These are phyloP conservation scores for Diplosoma virens DNA, from an alignment of 23 tunicate genomes.

Conservation along the genomic window DNA sequence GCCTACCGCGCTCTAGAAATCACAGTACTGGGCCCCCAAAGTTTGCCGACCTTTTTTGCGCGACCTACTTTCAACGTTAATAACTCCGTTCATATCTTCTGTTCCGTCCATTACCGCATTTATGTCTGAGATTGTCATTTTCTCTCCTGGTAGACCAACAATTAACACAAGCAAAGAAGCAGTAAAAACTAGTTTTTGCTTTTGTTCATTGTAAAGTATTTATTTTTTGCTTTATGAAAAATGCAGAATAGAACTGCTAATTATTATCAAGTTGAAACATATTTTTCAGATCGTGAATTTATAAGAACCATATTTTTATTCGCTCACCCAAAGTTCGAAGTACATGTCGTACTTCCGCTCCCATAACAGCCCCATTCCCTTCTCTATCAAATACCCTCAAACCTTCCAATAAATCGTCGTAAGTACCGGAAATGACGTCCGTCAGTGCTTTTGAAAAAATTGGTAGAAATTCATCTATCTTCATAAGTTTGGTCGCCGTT, in stretches of 20 bases:
- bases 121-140: conserved; percentile 44
- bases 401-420: conserved; percentile 52
- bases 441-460: conserved; percentile 1
- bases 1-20: no score
- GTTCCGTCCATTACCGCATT: conserved; percentile 56
- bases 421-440: conserved; percentile 28
- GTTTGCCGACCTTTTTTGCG: no score
- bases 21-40: no score
- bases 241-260: background rate
- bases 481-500: conserved; percentile 12
- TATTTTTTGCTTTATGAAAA: background rate
- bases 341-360: conserved; percentile 93
- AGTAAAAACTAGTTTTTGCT: background rate
- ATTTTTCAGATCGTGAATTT: no score
- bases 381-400: conserved; percentile 84
- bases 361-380: conserved; percentile 96
- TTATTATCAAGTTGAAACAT: no score
- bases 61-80: conserved; percentile 44
- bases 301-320: no score
- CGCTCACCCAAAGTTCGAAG: conserved; percentile 44
- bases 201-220: no score
- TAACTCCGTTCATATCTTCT: conserved; percentile 53
- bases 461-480: conserved; percentile 17
- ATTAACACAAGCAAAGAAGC: background rate
- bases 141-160: conserved; percentile 43